Evolutionary conservation across 2,113 vertebrate genomes (phyloP).

Genomic region (Pelodiscus sinensis): DNA sequence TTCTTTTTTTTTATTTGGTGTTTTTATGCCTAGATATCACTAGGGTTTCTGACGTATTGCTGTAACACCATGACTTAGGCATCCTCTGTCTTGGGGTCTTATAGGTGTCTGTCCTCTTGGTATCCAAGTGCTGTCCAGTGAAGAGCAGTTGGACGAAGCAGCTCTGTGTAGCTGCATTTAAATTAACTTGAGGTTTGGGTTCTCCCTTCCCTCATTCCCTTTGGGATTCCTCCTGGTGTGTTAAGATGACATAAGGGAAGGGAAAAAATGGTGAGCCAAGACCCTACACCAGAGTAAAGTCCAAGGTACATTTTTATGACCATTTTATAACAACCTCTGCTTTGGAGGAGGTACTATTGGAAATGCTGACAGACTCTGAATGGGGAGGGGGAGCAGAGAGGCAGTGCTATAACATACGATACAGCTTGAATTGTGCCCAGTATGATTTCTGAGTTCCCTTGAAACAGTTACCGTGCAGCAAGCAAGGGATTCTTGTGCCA

Average conservation of each 20-base stretch:
- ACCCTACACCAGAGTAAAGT: neutral
- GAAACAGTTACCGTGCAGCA: neutral
- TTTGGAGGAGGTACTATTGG: neutral
- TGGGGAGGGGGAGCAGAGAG: neutral
- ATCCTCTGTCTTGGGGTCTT: neutral
- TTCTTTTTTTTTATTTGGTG: neutral
- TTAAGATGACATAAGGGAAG: neutral
- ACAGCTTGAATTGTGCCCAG: constrained; percentile 19
- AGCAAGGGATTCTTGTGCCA: fast-evolving
- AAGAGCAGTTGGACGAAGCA: neutral
- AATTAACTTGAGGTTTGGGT: neutral
- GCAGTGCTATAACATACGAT: neutral
- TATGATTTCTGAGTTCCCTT: neutral
- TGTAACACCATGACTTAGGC: neutral
- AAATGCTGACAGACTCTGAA: constrained; percentile 14
- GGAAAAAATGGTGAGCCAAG: neutral
- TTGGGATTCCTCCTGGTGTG: neutral
- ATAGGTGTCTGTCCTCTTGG: neutral
- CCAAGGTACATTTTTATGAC: neutral
- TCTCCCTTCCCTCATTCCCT: neutral
- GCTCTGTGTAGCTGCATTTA: neutral
- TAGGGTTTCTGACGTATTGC: neutral
- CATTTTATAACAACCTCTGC: neutral
- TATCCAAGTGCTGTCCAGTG: neutral
- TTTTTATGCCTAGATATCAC: neutral